Conservation (phyloP, 2,113 vertebrate genomes). For the Uropsilus gracilis region DNA sequence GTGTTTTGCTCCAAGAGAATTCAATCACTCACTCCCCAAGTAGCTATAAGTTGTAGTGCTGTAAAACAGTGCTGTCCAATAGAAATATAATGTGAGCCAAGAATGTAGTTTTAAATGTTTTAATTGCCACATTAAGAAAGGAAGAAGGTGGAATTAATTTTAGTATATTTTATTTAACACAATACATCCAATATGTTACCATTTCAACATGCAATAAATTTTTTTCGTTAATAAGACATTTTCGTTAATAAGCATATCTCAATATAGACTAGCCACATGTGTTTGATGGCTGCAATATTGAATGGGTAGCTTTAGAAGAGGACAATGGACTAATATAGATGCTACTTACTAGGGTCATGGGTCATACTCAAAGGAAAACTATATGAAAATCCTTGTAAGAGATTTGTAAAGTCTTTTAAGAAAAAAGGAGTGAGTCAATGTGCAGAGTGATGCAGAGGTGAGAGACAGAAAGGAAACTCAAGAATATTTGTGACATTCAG, state of each 20-base stretch:
- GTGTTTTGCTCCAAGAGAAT: constrained; percentile 23
- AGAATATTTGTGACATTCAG: not conserved
- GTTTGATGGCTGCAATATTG: not conserved
- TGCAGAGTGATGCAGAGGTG: not conserved
- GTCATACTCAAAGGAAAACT: no score
- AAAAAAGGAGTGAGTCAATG: not conserved
- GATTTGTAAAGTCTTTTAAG: not conserved
- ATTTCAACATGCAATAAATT: not conserved
- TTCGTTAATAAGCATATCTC: not conserved
- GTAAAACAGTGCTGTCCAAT: not conserved
- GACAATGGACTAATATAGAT: no score
- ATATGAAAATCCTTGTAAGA: no score
- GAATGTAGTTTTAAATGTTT: constrained; percentile 43
- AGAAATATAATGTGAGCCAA: constrained; percentile 39
- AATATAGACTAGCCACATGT: not conserved
- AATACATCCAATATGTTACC: constrained; percentile 7
- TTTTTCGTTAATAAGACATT: constrained; percentile 22
- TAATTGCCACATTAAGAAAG: constrained; percentile 41
- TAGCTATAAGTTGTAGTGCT: constrained; percentile 35
- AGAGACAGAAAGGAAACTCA: not conserved
- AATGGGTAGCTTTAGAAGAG: not conserved
- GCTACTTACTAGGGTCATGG: no score
- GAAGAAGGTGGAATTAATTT: constrained; percentile 56
- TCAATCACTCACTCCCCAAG: not conserved
- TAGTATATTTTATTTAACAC: constrained; percentile 42